Evolutionary conservation across 2,888 invertebrate species (phyloP), one percentile per base, ranked within the genome.

Genomic region (Hydropsyche betteni): DNA sequence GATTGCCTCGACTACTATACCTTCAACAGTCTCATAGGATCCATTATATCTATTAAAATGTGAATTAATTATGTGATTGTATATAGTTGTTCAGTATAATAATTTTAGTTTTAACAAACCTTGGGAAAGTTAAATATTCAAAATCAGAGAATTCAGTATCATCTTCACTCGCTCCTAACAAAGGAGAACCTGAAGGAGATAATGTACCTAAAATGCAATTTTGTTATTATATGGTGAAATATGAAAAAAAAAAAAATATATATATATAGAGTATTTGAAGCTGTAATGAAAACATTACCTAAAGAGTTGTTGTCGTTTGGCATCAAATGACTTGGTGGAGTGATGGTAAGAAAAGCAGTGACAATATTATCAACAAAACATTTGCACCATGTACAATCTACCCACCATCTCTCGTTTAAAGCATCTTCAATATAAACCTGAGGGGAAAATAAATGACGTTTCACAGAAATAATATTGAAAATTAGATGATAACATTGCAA

Each of bases 361-460:
- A 93, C 88, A 70, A 98, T 93, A 83, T 98, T 98, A 81, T 96
- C 95, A 0, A 96, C 95, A 83, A 98, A 94, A 33, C 93, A 92
- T 82, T 94, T 93, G 83, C 97, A 97, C 85, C 95, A 94, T 0
- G 94, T 91, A 81, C 94, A 92, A 83, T 98, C 98, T 24, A 98
- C 95, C 96, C 98, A 98, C 80, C 94, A 90, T 52, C 98, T 89
- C 82, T 99, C 98, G 61, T 95, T 96, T 0, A 97, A 86, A 0
- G 97, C 95, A 86, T 99, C 98, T 82, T 99, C 98, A 77, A 98
- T 92, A 84, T 96, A 98, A 0, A 95, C 90, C 92, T 95, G 24
- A 24, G 24, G 2, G 2, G 24, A 24, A 81, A 5, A 61, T 33
- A 2, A 85, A 83, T 38, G n/a, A 38, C 75, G 75, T 64, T 53